These are phyloP conservation scores for Lagorchestes hirsutus DNA, from an alignment of 2,797 vertebrate genomes.

Conservation along the genomic window DNA sequence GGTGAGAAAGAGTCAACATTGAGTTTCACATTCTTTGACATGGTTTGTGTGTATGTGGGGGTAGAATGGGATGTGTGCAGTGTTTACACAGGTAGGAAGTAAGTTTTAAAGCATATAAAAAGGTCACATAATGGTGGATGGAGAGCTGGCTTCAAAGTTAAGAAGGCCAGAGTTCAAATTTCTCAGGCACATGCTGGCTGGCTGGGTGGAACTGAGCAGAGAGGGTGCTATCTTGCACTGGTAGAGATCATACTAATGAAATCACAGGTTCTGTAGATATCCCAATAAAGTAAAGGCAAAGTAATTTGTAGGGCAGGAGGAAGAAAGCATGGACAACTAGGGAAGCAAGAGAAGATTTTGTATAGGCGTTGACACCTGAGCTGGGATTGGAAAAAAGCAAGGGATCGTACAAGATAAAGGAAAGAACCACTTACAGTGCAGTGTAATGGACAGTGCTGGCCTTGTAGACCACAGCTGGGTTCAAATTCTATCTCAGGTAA, in stretches of 20 bases:
- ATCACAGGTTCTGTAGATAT: neutral
- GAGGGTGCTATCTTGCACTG: neutral
- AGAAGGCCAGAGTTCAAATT: neutral
- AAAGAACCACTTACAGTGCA: neutral
- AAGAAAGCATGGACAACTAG: neutral
- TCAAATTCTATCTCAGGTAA: neutral
- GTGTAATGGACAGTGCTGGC: neutral
- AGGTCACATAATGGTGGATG: neutral
- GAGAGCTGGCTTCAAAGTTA: neutral
- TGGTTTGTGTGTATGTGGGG: neutral
- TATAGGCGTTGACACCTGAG: neutral
- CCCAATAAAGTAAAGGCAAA: neutral
- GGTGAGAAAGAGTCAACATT: neutral
- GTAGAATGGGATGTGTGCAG: too few species aligned
- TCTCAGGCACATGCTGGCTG: neutral
- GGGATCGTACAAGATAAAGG: neutral
- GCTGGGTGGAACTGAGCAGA: neutral
- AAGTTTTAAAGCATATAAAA: neutral
- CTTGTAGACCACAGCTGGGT: neutral
- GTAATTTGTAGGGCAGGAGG: neutral
- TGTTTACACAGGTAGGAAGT: neutral
- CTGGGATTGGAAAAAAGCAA: neutral
- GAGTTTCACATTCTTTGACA: neutral
- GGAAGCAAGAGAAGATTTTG: neutral
- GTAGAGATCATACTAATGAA: neutral